Conservation (phyloP, 2,888 invertebrate genomes). For the Loripinus fragilis region DNA sequence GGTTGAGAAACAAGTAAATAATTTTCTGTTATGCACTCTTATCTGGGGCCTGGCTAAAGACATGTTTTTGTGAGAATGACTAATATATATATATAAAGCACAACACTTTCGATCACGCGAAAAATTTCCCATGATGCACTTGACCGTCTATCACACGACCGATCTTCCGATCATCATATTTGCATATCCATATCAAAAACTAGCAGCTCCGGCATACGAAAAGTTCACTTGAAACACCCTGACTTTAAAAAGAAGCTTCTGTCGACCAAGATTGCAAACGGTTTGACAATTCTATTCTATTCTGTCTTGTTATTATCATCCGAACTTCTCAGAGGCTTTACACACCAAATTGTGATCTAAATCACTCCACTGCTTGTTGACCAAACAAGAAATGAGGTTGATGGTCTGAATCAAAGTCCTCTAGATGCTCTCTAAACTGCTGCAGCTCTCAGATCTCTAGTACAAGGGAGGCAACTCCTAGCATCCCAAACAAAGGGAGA, state of each 20-base stretch:
- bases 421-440: background rate
- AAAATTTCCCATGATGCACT: background rate
- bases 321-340: background rate
- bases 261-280: background rate
- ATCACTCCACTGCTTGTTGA: background rate
- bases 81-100: background rate
- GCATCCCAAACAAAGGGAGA: conserved; percentile 19
- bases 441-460: conserved; percentile 5
- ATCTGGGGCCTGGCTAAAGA: too few relatives aligned
- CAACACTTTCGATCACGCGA: background rate
- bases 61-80: too few relatives aligned
- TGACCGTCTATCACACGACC: background rate
- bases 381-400: background rate
- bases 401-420: background rate
- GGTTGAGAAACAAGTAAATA: too few relatives aligned
- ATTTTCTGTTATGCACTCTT: too few relatives aligned
- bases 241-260: background rate
- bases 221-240: background rate
- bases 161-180: conserved; percentile 2
- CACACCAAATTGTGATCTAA: background rate
- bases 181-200: background rate
- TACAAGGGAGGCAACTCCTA: conserved; percentile 1
- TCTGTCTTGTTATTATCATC: background rate
- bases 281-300: background rate
- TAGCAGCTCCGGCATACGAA: background rate